Evolutionary conservation across 2,797 vertebrate genomes (phyloP), one percentile per base, ranked within the genome.

Genomic region (Naso thynnoides): DNA sequence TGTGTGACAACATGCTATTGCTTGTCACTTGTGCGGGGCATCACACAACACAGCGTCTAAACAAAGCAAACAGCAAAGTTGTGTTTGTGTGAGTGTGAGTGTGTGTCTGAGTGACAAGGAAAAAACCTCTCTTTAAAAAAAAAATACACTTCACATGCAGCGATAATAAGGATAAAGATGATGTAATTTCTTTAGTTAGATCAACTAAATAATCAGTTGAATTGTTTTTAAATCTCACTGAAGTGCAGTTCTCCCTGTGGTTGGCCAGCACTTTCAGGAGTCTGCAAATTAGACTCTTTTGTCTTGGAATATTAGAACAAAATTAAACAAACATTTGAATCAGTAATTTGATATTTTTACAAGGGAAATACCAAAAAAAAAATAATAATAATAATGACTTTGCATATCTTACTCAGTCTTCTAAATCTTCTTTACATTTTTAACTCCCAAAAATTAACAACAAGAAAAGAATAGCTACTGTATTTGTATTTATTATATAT

Each of bases 21-120:
- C 26, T 27, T 66, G 31, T 31, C 58, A 69, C 38, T 59, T 70
- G 53, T 78, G 57, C 57, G 31, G 29, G 57, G 59, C 49, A 53
- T 67, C 66, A 70, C 36, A 65, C 33, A 47, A 57, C 52, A 76
- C 16, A 63, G 65, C 26, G 5, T 31, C 53, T 53, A 62, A 36
- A 73, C 71, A 80, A 76, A 83, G 73, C 67, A 76, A 88, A 33
- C 57, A 74, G 79, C 53, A 66, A 39, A 70, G 65, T 24, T 83
- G 45, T 50, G 47, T 70, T 53, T 57, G 54, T 66, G 45, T 50
- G 53, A 64, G 61, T 71, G 56, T 54, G 26, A 64, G 71, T 55
- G 63, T 65, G 73, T 68, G 45, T 45, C 41, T 60, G 33, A 47
- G 31, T 64, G 41, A 73, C 31, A 42, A 60, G 36, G 75, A 10